Conservation (phyloP, 2,113 vertebrate genomes). For the Sylvietta virens region DNA sequence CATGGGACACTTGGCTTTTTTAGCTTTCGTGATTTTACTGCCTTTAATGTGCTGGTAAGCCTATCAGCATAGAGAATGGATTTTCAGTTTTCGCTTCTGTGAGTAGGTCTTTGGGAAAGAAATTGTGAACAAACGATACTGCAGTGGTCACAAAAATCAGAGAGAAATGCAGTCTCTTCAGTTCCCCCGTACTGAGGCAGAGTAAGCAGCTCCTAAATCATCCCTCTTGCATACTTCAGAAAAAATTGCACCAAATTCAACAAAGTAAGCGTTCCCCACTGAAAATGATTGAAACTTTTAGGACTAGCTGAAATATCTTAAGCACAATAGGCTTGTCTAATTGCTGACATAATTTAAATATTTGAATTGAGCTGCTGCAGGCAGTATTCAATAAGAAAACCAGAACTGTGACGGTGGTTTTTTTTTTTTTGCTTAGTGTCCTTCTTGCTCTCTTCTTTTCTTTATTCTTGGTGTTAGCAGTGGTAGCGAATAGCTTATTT, state of each 20-base stretch:
- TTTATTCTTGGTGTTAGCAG: not conserved
- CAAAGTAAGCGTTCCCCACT: not conserved
- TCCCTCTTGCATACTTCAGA: not conserved
- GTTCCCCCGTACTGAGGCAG: not conserved
- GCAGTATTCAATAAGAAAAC: not conserved
- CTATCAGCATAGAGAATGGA: not conserved
- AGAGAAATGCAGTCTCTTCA: not conserved
- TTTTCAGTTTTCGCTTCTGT: not conserved
- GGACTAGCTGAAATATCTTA: not conserved
- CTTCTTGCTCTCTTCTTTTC: not conserved
- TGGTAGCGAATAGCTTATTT: not conserved
- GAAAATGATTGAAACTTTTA: not conserved
- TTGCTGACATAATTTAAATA: not conserved
- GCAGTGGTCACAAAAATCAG: not conserved
- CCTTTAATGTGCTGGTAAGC: not conserved
- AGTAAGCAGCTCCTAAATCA: not conserved
- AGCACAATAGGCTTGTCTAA: not conserved
- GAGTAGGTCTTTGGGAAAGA: not conserved
- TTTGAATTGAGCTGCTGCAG: not conserved
- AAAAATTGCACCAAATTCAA: not conserved
- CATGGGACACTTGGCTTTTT: not conserved
- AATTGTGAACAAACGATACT: rapidly evolving
- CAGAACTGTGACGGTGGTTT: not conserved
- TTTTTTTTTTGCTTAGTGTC: not conserved
- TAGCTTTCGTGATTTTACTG: not conserved